phyloP scores from a whole-genome alignment of 2,797 vertebrate species.

The Arctocebus calabarensis region DNA sequence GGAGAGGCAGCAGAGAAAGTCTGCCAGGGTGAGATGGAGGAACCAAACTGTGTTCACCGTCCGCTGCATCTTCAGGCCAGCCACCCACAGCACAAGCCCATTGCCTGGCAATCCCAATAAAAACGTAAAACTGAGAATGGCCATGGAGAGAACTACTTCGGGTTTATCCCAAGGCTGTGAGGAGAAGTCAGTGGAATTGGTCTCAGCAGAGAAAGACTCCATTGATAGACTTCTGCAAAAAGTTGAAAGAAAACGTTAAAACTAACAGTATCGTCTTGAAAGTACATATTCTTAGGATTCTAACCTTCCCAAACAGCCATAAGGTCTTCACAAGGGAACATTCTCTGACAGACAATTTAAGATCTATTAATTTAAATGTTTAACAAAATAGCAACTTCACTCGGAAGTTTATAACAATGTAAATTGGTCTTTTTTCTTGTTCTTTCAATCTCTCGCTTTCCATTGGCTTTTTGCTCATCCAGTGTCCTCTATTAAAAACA shows the following conservation, averaged over 20 bases:
- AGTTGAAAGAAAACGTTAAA: slow-evolving; percentile 63
- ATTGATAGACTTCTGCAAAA: slow-evolving; percentile 74
- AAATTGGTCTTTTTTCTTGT: neutral
- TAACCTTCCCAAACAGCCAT: neutral
- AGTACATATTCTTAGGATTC: neutral
- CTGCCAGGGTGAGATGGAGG: slow-evolving; percentile 90
- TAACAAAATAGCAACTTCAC: slow-evolving; percentile 36
- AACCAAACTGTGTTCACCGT: slow-evolving; percentile 91
- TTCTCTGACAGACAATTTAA: slow-evolving; percentile 9
- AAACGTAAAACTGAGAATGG: slow-evolving; percentile 85
- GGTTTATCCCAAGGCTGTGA: neutral
- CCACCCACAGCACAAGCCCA: slow-evolving; percentile 90
- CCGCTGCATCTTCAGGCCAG: slow-evolving; percentile 89
- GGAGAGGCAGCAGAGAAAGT: slow-evolving; percentile 90
- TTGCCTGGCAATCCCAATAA: slow-evolving; percentile 90
- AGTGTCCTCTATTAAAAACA: neutral
- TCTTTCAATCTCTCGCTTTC: neutral
- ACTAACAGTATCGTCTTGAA: neutral
- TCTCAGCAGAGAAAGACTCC: slow-evolving; percentile 65
- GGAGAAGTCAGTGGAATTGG: slow-evolving; percentile 63
- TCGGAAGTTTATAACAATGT: neutral
- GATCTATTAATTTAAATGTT: slow-evolving; percentile 46
- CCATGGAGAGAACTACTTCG: slow-evolving; percentile 77
- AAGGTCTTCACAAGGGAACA: neutral
- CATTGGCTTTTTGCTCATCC: neutral